A percentile compares a stretch with the other conserved stretches of the same genome.
Conservation (phyloP, 2,888 invertebrate genomes). For the Rhingia rostrata region DNA sequence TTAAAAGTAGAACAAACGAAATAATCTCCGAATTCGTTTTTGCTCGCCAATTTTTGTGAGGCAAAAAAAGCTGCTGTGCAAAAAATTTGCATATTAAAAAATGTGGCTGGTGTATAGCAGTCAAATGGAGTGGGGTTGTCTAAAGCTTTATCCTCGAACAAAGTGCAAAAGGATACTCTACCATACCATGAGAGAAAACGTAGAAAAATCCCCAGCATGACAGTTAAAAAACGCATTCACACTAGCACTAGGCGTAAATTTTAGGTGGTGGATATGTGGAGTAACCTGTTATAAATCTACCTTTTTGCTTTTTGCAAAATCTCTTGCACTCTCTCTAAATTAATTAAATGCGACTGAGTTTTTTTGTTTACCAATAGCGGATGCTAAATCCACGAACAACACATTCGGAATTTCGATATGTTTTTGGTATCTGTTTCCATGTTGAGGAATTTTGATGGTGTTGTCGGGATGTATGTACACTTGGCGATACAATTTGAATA, state of each 20-base stretch:
- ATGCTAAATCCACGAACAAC: constrained; percentile 39
- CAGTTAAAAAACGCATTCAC: constrained; percentile 34
- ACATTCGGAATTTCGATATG: constrained; percentile 43
- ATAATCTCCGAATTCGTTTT: constrained; percentile 64
- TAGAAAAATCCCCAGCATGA: not conserved
- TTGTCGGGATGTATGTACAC: not conserved
- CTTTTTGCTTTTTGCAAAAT: constrained; percentile 30
- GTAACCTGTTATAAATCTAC: constrained; percentile 7
- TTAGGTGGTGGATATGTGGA: not conserved
- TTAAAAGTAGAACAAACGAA: constrained; percentile 70
- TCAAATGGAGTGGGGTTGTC: not conserved
- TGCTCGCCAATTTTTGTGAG: constrained; percentile 12
- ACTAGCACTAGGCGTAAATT: constrained; percentile 26
- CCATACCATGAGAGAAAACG: not conserved
- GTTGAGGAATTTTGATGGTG: not conserved
- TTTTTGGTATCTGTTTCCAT: constrained; percentile 14
- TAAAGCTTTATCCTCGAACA: constrained; percentile 42
- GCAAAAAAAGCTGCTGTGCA: constrained; percentile 44
- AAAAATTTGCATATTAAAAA: constrained; percentile 70
- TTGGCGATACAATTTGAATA: constrained; percentile 26
- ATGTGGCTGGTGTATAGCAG: constrained; percentile 1
- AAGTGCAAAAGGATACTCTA: constrained; percentile 50
- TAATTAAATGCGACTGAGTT: constrained; percentile 59
- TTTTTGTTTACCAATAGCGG: not conserved
- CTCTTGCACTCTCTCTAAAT: constrained; percentile 68